Conservation (phyloP, 2,888 invertebrate species). For the Zygogramma bicolorata region DNA sequence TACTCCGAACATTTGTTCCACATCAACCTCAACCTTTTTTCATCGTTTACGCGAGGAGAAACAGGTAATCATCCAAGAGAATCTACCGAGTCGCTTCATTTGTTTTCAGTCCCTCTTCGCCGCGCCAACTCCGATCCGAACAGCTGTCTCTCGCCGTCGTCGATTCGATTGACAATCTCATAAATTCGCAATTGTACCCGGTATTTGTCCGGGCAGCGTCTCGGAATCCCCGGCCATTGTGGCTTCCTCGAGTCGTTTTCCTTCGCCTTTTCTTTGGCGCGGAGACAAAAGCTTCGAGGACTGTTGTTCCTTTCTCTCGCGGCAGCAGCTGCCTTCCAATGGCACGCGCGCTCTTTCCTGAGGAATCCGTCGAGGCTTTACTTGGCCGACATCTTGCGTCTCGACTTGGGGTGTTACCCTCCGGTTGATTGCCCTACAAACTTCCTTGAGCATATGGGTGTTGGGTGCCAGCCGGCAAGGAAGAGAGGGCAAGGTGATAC, state of each 20-base stretch:
- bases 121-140: too few species aligned
- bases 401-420: conserved; percentile 49
- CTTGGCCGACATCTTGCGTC: conserved; percentile 45
- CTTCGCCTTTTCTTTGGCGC: conserved; percentile 43
- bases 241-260: conserved; percentile 36
- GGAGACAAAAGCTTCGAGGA: conserved; percentile 45
- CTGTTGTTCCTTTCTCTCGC: conserved; percentile 28
- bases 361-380: conserved; percentile 49
- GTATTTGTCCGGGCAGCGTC: conserved; percentile 26
- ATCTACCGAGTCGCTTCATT: too few species aligned
- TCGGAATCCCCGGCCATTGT: conserved; percentile 43
- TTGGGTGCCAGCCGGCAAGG: not conserved
- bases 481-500: not conserved
- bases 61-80: too few species aligned
- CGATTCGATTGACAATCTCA: conserved; percentile 31
- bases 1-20: too few species aligned
- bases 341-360: conserved; percentile 51
- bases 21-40: too few species aligned
- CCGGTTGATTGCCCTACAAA: conserved; percentile 36
- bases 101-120: too few species aligned
- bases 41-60: too few species aligned
- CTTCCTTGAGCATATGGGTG: conserved; percentile 35
- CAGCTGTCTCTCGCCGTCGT: conserved; percentile 30
- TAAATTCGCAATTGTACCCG: conserved; percentile 36
- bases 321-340: conserved; percentile 48